These are phyloP conservation scores for Mirounga angustirostris DNA, from an alignment of 2,113 vertebrate species.

Conservation along the genomic window DNA sequence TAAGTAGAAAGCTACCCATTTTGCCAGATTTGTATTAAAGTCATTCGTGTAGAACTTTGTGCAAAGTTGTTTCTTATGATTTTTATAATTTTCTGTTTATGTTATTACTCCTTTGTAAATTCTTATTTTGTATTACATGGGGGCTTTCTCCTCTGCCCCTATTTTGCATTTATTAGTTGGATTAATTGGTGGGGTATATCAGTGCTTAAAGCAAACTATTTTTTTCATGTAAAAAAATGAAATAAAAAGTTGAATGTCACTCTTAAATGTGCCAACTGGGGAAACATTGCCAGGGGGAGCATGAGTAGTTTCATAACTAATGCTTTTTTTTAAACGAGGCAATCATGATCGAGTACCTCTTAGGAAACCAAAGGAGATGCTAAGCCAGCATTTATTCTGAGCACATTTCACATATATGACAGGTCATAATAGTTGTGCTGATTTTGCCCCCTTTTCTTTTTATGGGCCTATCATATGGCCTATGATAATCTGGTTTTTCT, in stretches of 20 bases:
- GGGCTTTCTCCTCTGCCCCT: background rate
- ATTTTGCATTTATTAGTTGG: constrained; percentile 4
- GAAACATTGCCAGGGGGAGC: background rate
- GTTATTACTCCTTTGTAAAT: background rate
- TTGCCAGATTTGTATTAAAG: background rate
- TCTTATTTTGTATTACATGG: background rate
- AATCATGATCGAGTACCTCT: background rate
- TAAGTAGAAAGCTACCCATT: background rate
- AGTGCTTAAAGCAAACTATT: background rate
- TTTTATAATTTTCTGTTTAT: constrained; percentile 34
- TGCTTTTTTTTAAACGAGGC: background rate
- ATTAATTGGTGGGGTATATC: background rate
- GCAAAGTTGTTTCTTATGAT: constrained; percentile 24
- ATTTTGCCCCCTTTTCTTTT: background rate
- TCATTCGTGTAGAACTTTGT: constrained; percentile 42
- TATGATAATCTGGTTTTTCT: background rate
- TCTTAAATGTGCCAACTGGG: constrained; percentile 5
- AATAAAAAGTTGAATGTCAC: background rate
- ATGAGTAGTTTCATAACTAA: background rate
- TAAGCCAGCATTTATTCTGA: constrained; percentile 14
- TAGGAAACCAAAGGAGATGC: background rate
- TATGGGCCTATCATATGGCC: background rate
- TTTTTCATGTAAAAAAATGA: background rate
- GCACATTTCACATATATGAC: background rate
- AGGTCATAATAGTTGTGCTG: background rate